A percentile compares a stretch with the other conserved stretches of the same genome.
phyloP scores from a whole-genome alignment of 1,140 invertebrate species.

The Ericerus pela region DNA sequence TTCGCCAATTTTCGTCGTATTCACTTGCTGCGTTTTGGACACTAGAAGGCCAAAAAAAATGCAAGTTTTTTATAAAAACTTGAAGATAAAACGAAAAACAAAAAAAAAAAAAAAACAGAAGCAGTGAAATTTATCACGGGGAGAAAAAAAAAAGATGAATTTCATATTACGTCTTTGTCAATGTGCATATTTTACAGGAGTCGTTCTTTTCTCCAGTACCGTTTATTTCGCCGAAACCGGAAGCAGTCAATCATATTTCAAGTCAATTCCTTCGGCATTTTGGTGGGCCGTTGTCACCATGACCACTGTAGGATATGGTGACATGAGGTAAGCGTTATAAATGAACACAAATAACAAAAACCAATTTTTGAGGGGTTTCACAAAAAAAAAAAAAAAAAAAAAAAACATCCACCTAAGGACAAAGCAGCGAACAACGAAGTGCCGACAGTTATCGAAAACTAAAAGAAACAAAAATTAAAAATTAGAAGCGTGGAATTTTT shows the following conservation, averaged over 20 bases:
- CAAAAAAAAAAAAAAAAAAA: not conserved
- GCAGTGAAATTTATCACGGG: too few species aligned
- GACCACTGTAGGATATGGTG: slow-evolving; percentile 95
- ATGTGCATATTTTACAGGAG: slow-evolving; percentile 54
- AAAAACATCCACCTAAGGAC: not conserved
- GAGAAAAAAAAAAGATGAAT: too few species aligned
- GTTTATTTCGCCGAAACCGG: slow-evolving; percentile 98
- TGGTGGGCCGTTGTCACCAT: slow-evolving; percentile 99
- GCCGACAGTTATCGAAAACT: slow-evolving; percentile 1
- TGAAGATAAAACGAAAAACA: too few species aligned
- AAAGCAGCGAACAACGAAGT: slow-evolving; percentile 1
- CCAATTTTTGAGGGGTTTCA: too few species aligned
- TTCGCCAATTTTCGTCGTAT: too few species aligned
- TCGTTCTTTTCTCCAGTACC: slow-evolving; percentile 97
- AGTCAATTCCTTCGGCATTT: slow-evolving; percentile 95
- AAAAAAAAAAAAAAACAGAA: too few species aligned
- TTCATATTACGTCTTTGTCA: slow-evolving; percentile 5
- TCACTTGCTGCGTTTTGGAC: too few species aligned
- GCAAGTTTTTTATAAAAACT: too few species aligned
- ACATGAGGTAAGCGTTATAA: slow-evolving; percentile 66
- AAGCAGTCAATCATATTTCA: slow-evolving; percentile 95
- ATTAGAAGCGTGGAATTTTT: too few species aligned
- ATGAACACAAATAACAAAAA: not conserved
- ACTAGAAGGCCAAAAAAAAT: too few species aligned
- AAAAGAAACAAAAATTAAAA: too few species aligned